Percentiles rank a stretch among this genome's conserved stretches.
These are phyloP conservation scores for Aphaenogaster ashmeadi DNA, from an alignment of 1,140 invertebrate species.

Conservation along the genomic window DNA sequence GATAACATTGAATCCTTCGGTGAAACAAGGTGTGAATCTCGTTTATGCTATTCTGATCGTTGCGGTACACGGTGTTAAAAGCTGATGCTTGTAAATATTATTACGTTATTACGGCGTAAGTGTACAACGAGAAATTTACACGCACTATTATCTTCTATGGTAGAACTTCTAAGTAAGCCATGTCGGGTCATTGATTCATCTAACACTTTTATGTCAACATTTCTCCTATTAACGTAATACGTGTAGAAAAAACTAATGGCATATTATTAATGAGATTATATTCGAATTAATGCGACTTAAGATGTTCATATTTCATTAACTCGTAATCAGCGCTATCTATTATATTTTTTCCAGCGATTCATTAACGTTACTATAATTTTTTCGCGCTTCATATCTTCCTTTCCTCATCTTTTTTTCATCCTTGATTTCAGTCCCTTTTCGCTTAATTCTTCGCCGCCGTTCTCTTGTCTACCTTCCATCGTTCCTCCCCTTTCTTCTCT, in stretches of 20 bases:
- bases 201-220: slow-evolving; percentile 2
- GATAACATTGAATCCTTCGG: background rate
- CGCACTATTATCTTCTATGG: slow-evolving; percentile 22
- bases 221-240: background rate
- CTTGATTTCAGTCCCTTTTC: slow-evolving; percentile 30
- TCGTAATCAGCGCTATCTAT: background rate
- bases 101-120: slow-evolving; percentile 31
- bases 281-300: background rate
- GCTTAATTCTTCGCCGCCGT: slow-evolving; percentile 3
- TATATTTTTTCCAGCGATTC: background rate
- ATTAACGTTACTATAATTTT: slow-evolving; percentile 20
- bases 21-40: slow-evolving; percentile 20
- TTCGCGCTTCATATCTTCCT: background rate
- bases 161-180: background rate
- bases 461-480: slow-evolving; percentile 3
- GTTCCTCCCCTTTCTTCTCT: slow-evolving; percentile 12
- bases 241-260: background rate
- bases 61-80: slow-evolving; percentile 26
- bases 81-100: slow-evolving; percentile 51
- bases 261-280: background rate
- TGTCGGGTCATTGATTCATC: background rate
- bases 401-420: background rate
- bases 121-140: slow-evolving; percentile 33
- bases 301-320: background rate
- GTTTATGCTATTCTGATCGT: slow-evolving; percentile 23